phyloP scores from a whole-genome alignment of 2,113 vertebrate species.

The Neodon shergylaensis region DNA sequence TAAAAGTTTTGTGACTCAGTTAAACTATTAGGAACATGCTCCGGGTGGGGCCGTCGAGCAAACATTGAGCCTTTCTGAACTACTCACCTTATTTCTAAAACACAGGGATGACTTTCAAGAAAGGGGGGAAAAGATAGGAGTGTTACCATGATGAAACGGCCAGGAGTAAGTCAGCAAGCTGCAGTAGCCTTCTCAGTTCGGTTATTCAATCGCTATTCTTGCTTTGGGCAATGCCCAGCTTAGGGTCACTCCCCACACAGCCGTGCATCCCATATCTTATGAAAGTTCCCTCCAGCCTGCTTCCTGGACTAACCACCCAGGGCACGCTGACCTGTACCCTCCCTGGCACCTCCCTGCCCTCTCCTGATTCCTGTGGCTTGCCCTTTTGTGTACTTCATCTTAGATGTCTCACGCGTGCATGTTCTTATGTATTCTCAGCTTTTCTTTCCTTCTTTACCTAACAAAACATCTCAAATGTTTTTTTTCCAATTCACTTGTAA shows the following conservation, averaged over 20 bases:
- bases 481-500: constrained; percentile 19
- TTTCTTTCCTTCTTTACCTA: neutral
- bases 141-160: neutral
- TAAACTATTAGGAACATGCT: neutral
- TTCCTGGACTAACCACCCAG: neutral
- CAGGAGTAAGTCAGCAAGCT: neutral
- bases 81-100: neutral
- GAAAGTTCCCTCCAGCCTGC: neutral
- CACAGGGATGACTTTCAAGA: neutral
- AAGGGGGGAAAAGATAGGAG: neutral
- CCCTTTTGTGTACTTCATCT: neutral
- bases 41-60: neutral
- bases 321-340: neutral
- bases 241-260: neutral
- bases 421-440: neutral
- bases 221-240: neutral
- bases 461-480: constrained; percentile 42
- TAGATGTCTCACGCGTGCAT: neutral
- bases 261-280: rapidly evolving
- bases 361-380: neutral
- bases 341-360: neutral
- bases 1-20: neutral
- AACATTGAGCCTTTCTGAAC: neutral
- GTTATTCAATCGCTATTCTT: rapidly evolving
- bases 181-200: neutral